These are phyloP conservation scores for Epicauta chinensis DNA, from an alignment of 1,140 invertebrate genomes.

Conservation along the genomic window DNA sequence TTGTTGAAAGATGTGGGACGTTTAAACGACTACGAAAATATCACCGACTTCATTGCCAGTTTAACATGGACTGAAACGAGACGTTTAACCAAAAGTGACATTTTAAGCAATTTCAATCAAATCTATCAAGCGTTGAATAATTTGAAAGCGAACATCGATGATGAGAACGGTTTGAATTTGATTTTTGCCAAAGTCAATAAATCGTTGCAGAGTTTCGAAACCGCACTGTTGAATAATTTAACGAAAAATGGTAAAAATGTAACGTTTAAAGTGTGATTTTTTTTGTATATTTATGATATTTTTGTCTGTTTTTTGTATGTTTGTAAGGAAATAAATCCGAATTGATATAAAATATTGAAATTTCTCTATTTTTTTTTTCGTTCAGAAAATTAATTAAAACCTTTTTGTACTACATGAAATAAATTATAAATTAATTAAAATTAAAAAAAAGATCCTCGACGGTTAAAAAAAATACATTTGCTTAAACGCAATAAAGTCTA, in stretches of 20 bases:
- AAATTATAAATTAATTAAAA: too few relatives aligned
- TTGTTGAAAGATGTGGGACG: constrained; percentile 17
- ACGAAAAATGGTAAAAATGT: constrained; percentile 28
- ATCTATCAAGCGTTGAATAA: constrained; percentile 33
- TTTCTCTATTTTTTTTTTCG: background rate
- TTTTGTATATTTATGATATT: background rate
- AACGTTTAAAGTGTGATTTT: constrained; percentile 26
- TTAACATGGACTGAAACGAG: constrained; percentile 25
- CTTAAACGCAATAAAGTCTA: background rate
- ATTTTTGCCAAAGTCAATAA: constrained; percentile 39
- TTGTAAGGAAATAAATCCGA: constrained; percentile 14
- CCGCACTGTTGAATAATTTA: constrained; percentile 30
- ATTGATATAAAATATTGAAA: background rate
- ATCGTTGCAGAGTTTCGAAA: constrained; percentile 38
- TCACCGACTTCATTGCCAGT: constrained; percentile 27
- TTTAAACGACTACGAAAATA: constrained; percentile 23
- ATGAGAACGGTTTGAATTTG: constrained; percentile 36
- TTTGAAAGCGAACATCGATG: constrained; percentile 29
- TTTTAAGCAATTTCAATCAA: constrained; percentile 31
- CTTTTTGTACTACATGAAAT: too few relatives aligned
- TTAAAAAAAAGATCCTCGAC: too few relatives aligned
- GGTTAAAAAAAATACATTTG: too few relatives aligned
- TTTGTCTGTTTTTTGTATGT: constrained; percentile 47
- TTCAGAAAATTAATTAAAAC: too few relatives aligned
- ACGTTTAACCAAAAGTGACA: constrained; percentile 28